Percentiles rank a stretch among this genome's conserved stretches.
These are phyloP conservation scores for Ophthalmolycus amberensis DNA, from an alignment of 2,113 vertebrate species.

Conservation along the genomic window DNA sequence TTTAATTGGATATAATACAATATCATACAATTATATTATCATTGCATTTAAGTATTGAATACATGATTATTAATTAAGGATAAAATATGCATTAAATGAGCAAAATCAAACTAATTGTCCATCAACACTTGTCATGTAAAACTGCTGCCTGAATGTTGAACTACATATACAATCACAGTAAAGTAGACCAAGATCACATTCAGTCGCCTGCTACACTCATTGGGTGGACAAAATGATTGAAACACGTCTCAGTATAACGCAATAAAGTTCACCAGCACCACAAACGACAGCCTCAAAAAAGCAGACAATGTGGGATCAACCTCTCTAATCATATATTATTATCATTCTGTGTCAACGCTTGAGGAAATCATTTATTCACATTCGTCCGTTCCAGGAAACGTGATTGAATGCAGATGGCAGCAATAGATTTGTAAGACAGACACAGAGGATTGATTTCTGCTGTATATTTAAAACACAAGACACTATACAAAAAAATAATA, in stretches of 20 bases:
- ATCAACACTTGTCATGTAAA: not conserved
- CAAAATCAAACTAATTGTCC: not conserved
- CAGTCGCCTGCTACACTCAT: not conserved
- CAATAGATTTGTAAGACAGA: not conserved
- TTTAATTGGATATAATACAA: constrained; percentile 17
- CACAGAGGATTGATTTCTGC: not conserved
- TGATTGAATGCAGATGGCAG: not conserved
- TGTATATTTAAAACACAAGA: not conserved
- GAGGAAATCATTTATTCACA: not conserved
- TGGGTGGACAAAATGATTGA: not conserved
- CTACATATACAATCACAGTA: not conserved
- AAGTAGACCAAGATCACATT: not conserved
- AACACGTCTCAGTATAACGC: not conserved
- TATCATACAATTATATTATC: not conserved
- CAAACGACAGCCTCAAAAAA: not conserved
- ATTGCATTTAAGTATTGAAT: not conserved
- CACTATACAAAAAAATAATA: not conserved
- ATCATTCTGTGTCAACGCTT: not conserved
- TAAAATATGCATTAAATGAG: not conserved
- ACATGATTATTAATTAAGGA: not conserved
- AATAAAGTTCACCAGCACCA: not conserved
- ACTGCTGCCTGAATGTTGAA: not conserved
- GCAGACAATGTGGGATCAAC: not conserved
- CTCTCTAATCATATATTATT: not conserved
- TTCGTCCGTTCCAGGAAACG: constrained; percentile 8